A percentile compares a stretch with the other conserved stretches of the same genome.
Conservation (phyloP, 2,113 vertebrate genomes). For the Cyprinus carpio region DNA sequence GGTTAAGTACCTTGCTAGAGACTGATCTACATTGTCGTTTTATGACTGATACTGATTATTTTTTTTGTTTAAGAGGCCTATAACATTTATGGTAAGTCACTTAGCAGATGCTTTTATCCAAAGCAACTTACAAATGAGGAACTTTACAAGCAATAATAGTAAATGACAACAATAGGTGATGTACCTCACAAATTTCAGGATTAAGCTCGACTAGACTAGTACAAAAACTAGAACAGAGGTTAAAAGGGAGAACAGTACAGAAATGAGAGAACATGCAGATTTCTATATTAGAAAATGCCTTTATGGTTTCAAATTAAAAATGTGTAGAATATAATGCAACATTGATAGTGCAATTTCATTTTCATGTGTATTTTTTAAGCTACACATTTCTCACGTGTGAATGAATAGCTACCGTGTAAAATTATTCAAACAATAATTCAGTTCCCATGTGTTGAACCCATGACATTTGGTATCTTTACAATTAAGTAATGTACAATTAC, state of each 20-base stretch:
- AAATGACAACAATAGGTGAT: background rate
- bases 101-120: background rate
- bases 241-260: background rate
- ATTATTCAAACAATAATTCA: background rate
- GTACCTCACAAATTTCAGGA: background rate
- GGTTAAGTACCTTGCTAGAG: background rate
- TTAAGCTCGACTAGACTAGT: background rate
- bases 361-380: background rate
- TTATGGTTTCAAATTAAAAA: background rate
- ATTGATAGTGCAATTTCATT: background rate
- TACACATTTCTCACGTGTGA: background rate
- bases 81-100: background rate
- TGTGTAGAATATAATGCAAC: background rate
- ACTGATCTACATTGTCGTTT: background rate
- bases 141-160: background rate
- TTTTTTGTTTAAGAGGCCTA: background rate
- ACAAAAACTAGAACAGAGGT: background rate
- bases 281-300: background rate
- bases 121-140: background rate
- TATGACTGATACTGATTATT: background rate
- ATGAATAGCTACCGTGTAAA: background rate
- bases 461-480: background rate
- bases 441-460: background rate
- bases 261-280: background rate
- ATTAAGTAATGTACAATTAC: too few relatives aligned